Percentiles rank a stretch among this genome's conserved stretches.
These are phyloP conservation scores for Archivesica marissinica DNA, from an alignment of 1,140 invertebrate genomes.

Conservation along the genomic window DNA sequence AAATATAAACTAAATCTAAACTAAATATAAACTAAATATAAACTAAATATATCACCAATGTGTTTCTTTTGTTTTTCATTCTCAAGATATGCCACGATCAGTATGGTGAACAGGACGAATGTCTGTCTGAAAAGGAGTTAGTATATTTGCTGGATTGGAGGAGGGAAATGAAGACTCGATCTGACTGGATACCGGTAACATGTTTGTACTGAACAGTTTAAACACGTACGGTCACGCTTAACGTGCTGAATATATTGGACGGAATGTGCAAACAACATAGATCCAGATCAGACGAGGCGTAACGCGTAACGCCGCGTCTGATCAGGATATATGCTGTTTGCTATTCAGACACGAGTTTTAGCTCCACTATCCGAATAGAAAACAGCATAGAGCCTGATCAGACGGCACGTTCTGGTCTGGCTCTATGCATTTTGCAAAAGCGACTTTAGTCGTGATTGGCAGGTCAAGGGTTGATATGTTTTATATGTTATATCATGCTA, in stretches of 20 bases:
- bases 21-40: too few relatives aligned
- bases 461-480: too few relatives aligned
- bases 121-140: not conserved
- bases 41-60: not conserved
- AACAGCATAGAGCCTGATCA: too few relatives aligned
- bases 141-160: conserved; percentile 2
- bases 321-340: not conserved
- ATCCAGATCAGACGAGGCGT: not conserved
- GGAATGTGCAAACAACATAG: not conserved
- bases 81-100: not conserved
- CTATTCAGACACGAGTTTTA: not conserved
- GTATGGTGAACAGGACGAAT: not conserved
- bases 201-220: too few relatives aligned
- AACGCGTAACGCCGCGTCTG: not conserved
- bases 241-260: too few relatives aligned
- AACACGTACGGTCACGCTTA: too few relatives aligned
- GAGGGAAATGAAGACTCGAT: not conserved
- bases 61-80: not conserved
- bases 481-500: too few relatives aligned
- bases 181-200: conserved; percentile 8
- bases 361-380: too few relatives aligned
- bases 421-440: too few relatives aligned
- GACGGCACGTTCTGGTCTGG: too few relatives aligned
- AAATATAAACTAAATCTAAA: too few relatives aligned
- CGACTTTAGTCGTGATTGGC: too few relatives aligned